Evolutionary conservation across 2,113 vertebrate genomes (phyloP).

Genomic region (Syngnathus typhle): DNA sequence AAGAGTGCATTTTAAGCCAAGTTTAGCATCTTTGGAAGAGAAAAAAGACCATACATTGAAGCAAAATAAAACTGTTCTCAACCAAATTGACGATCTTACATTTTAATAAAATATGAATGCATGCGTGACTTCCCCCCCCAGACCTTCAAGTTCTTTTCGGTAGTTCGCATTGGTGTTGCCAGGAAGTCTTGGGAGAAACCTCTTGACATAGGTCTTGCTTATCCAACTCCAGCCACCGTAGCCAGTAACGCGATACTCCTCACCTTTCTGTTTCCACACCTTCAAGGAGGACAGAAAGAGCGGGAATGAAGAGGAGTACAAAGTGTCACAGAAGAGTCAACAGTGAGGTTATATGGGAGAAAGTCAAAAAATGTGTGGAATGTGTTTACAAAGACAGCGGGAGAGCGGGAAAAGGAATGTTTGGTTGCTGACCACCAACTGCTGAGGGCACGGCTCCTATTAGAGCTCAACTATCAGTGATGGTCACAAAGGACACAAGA

Average conservation of each 20-base stretch:
- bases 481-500: neutral
- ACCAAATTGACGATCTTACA: neutral
- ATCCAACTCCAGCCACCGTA: conserved; percentile 98
- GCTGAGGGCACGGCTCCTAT: conserved; percentile 31
- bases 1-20: conserved; percentile 57
- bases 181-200: conserved; percentile 84
- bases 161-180: conserved; percentile 97
- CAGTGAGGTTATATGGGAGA: neutral
- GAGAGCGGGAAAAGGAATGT: conserved; percentile 16
- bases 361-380: neutral
- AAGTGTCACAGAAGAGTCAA: neutral
- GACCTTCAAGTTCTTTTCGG: conserved; percentile 69
- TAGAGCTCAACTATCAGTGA: neutral
- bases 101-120: too few species aligned
- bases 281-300: conserved; percentile 43
- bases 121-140: neutral
- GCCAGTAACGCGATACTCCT: conserved; percentile 95
- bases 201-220: conserved; percentile 91
- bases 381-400: conserved; percentile 9
- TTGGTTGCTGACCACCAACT: conserved; percentile 24
- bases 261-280: conserved; percentile 99
- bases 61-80: neutral
- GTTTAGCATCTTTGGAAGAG: conserved; percentile 59
- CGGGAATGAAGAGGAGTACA: neutral
- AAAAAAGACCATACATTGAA: neutral